A percentile compares a stretch with the other conserved stretches of the same genome.
Evolutionary conservation across 2,888 invertebrate species (phyloP).

Genomic region (Brachypalpus laphriformis): DNA sequence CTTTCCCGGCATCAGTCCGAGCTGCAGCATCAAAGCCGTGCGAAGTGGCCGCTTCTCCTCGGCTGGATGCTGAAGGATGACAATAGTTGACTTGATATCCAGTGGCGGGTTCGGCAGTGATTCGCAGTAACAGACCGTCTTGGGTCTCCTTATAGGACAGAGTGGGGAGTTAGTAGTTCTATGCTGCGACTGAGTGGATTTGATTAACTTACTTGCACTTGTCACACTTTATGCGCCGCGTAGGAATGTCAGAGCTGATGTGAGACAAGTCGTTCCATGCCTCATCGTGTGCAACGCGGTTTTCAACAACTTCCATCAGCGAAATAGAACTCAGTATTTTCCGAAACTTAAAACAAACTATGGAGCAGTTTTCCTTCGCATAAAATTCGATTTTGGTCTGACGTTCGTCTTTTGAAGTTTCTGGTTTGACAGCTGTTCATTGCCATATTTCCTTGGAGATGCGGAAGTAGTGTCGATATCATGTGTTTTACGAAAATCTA

Average conservation of each 20-base stretch:
- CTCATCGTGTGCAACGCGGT: conserved; percentile 77
- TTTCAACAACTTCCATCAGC: conserved; percentile 39
- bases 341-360: too few relatives aligned
- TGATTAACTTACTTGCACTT: conserved; percentile 87
- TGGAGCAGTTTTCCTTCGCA: too few relatives aligned
- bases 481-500: too few relatives aligned
- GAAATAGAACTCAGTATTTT: too few relatives aligned
- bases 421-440: too few relatives aligned
- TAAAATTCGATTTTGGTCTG: too few relatives aligned
- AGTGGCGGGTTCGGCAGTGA: conserved; percentile 90
- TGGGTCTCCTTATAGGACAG: conserved; percentile 87
- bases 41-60: conserved; percentile 94
- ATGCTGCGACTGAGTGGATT: background rate
- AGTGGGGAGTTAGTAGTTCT: conserved; percentile 37
- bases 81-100: conserved; percentile 87
- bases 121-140: conserved; percentile 94
- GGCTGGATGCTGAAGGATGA: conserved; percentile 95
- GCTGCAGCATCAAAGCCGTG: conserved; percentile 94
- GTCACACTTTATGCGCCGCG: conserved; percentile 87
- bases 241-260: conserved; percentile 90
- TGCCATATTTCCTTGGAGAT: too few relatives aligned
- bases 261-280: conserved; percentile 89
- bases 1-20: conserved; percentile 89
- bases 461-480: too few relatives aligned
- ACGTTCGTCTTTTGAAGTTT: too few relatives aligned